A percentile compares a stretch with the other conserved stretches of the same genome.
These are phyloP conservation scores for Channallabes apus DNA, from an alignment of 2,797 vertebrate genomes.

Conservation along the genomic window DNA sequence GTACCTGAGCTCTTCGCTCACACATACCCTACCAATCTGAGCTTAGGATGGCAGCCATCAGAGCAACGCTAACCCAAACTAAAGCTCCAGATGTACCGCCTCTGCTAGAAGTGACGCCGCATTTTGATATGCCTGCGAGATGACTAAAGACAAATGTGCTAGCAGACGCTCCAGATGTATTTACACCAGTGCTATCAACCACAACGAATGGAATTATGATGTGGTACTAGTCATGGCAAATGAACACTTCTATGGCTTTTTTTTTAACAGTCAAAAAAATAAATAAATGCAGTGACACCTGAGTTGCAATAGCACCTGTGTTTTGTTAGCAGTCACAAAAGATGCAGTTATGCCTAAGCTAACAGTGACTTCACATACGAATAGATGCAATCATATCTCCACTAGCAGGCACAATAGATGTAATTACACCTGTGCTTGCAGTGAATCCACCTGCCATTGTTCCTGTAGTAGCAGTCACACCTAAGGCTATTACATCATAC, in stretches of 20 bases:
- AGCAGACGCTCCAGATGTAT: not conserved
- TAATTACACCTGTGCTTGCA: not conserved
- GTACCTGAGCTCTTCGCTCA: not conserved
- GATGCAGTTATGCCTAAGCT: not conserved
- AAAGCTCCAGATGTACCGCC: not conserved
- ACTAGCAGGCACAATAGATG: not conserved
- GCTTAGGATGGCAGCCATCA: not conserved
- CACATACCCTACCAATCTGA: constrained; percentile 2
- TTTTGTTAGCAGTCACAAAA: not conserved
- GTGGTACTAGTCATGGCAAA: not conserved
- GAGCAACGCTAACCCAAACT: not conserved
- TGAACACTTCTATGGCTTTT: not conserved
- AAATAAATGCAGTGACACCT: not conserved
- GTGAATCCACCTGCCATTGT: not conserved
- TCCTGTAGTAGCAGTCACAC: not conserved
- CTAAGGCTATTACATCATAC: not conserved
- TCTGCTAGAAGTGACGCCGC: not conserved
- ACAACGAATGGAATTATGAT: not conserved
- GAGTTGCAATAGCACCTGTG: not conserved
- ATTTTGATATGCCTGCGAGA: not conserved
- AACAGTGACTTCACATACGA: not conserved
- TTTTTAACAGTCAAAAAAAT: not conserved
- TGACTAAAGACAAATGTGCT: not conserved
- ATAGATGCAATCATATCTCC: not conserved
- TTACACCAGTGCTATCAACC: not conserved